These are phyloP conservation scores for Lagodon rhomboides DNA, from an alignment of 2,797 vertebrate species.

Conservation along the genomic window DNA sequence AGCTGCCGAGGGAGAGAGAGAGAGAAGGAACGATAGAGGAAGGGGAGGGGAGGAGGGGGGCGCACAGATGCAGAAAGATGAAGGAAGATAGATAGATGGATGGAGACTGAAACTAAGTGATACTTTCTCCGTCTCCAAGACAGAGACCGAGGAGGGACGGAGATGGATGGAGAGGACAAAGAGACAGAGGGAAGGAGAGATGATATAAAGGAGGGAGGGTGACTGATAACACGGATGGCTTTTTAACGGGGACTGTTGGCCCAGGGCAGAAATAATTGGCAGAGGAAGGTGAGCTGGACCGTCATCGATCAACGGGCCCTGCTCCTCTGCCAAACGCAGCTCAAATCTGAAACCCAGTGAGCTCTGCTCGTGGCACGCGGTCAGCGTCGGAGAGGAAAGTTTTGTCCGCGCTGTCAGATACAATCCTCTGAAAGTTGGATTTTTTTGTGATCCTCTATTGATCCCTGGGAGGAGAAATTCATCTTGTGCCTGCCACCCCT, in stretches of 20 bases:
- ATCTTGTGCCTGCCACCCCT: constrained; percentile 41
- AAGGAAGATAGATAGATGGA: constrained; percentile 63
- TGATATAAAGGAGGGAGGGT: constrained; percentile 73
- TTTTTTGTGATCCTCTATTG: constrained; percentile 56
- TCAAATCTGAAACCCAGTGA: constrained; percentile 70
- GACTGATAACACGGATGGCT: constrained; percentile 82
- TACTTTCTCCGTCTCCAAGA: constrained; percentile 52
- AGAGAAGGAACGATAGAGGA: constrained; percentile 46
- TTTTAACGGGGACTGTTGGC: constrained; percentile 79
- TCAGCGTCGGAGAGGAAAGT: constrained; percentile 60
- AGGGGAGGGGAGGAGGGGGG: not conserved
- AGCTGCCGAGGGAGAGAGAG: constrained; percentile 72
- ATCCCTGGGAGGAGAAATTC: constrained; percentile 55
- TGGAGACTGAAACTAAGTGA: constrained; percentile 66
- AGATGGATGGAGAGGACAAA: constrained; percentile 68
- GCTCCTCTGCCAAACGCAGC: constrained; percentile 71
- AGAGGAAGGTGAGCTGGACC: constrained; percentile 78
- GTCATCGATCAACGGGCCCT: constrained; percentile 78
- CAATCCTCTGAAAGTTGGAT: constrained; percentile 45
- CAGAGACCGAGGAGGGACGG: constrained; percentile 55
- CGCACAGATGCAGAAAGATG: constrained; percentile 71
- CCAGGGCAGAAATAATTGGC: constrained; percentile 79
- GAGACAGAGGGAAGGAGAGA: constrained; percentile 69
- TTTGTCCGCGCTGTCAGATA: constrained; percentile 67
- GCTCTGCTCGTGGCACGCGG: constrained; percentile 42